These are phyloP conservation scores for Serinus canaria DNA, from an alignment of 2,113 vertebrate species.

Conservation along the genomic window DNA sequence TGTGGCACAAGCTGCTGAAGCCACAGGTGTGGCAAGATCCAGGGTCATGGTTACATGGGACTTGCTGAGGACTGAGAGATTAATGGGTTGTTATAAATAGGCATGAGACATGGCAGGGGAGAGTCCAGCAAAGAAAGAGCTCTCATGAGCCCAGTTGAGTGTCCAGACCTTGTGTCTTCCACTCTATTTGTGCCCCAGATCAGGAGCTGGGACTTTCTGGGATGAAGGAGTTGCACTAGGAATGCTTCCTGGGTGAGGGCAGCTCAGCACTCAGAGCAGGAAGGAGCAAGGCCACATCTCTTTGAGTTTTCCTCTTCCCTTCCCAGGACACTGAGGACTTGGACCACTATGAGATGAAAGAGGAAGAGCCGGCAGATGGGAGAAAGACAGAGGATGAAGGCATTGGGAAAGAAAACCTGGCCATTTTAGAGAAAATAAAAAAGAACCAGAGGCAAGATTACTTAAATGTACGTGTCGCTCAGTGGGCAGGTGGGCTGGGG, in stretches of 20 bases:
- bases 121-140: not conserved
- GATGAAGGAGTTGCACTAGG: too few relatives aligned
- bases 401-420: slow-evolving; percentile 81
- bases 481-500: slow-evolving; percentile 1
- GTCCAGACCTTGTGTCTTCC: not conserved
- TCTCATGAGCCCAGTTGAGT: fast-evolving
- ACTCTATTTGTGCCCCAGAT: fast-evolving
- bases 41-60: fast-evolving
- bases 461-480: slow-evolving; percentile 80
- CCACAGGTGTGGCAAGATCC: fast-evolving
- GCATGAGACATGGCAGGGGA: not conserved
- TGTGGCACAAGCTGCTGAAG: not conserved
- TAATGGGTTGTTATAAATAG: not conserved
- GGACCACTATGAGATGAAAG: slow-evolving; percentile 84
- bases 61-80: not conserved
- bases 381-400: slow-evolving; percentile 79
- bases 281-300: not conserved
- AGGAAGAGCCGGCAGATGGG: slow-evolving; percentile 77
- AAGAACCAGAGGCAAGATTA: slow-evolving; percentile 88
- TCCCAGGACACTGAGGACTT: slow-evolving; percentile 77
- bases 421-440: slow-evolving; percentile 82
- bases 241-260: not conserved
- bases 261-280: not conserved
- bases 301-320: not conserved
- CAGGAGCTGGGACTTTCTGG: not conserved